Percentiles rank a stretch among this genome's conserved stretches.
Conservation (phyloP, 2,113 vertebrate genomes). For the Girardinichthys multiradiatus region DNA sequence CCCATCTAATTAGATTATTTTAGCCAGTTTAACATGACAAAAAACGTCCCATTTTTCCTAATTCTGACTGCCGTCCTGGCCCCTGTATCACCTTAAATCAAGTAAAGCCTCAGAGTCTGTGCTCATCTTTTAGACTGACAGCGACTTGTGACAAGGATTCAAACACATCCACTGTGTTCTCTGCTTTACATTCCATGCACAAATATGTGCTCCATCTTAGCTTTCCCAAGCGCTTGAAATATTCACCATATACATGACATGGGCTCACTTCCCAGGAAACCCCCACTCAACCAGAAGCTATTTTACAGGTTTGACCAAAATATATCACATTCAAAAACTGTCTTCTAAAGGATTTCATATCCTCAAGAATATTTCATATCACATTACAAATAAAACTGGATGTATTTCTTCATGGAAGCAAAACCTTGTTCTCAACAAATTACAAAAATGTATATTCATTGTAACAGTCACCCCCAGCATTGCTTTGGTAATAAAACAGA, state of each 20-base stretch:
- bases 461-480: too few relatives aligned
- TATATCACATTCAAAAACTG: background rate
- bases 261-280: conserved; percentile 57
- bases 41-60: conserved; percentile 74
- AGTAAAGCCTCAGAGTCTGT: conserved; percentile 63
- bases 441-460: too few relatives aligned
- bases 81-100: conserved; percentile 70
- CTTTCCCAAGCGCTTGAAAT: conserved; percentile 70
- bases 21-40: conserved; percentile 82
- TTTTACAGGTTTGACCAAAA: conserved; percentile 21
- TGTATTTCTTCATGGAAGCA: background rate
- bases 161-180: conserved; percentile 73
- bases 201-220: conserved; percentile 49
- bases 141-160: conserved; percentile 71
- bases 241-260: conserved; percentile 73
- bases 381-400: background rate
- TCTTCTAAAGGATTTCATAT: conserved; percentile 4
- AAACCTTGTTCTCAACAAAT: conserved; percentile 3
- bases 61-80: conserved; percentile 74
- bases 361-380: background rate
- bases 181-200: conserved; percentile 47
- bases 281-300: conserved; percentile 19
- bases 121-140: conserved; percentile 72
- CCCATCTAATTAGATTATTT: conserved; percentile 83
- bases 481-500: too few relatives aligned